Base-by-base conservation (phyloP, 2,797 vertebrate genomes). In the Melanotaenia maccullochi region DNA sequence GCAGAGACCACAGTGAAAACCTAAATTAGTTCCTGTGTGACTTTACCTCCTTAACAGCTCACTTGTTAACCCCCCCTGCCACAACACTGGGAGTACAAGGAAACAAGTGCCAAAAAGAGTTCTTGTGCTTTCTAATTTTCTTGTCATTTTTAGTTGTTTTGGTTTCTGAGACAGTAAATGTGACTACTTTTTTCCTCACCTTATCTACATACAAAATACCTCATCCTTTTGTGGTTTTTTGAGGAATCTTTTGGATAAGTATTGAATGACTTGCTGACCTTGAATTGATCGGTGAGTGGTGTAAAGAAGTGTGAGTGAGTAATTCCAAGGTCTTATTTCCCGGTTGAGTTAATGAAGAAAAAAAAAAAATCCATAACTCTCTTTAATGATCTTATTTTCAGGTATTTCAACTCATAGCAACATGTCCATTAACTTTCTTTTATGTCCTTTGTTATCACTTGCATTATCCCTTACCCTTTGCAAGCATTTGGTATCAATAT, bases 11-110 rank as follows among this genome's bases (percentile, higher is more conserved):
- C 73, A 12, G 84, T 75, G 82, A 87, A 87, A 91, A 86, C 83
- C 85, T 90, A 94, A 94, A 94, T 92, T 81, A 92, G 89, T 87
- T 94, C 92, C 87, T 85, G 76, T 87, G 91, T 92, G 92, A 92
- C 84, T 93, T 88, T 76, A 81, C 76, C 89, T 91, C 86, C 87
- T 90, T 78, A 92, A 82, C 79, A 68, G 82, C 84, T 85, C 66
- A 75, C 85, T 85, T 89, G 82, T 88, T 91, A 90, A 87, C 76
- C 68, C 73, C 47, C 65, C 65, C 63, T 1, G 3, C 60, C 55
- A 42, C 14, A 25, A 63, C 64, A 67, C 60, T 30, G 64, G 54
- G 62, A 78, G 59, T 28, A 56, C 55, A 54, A 14, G 56, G 56
- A 75, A 68, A 65, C 30, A 71, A 69, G 68, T 49, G 35, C 28